A percentile compares a stretch with the other conserved stretches of the same genome.
Evolutionary conservation across 2,113 vertebrate genomes (phyloP).

Genomic region (Silurus asotus): DNA sequence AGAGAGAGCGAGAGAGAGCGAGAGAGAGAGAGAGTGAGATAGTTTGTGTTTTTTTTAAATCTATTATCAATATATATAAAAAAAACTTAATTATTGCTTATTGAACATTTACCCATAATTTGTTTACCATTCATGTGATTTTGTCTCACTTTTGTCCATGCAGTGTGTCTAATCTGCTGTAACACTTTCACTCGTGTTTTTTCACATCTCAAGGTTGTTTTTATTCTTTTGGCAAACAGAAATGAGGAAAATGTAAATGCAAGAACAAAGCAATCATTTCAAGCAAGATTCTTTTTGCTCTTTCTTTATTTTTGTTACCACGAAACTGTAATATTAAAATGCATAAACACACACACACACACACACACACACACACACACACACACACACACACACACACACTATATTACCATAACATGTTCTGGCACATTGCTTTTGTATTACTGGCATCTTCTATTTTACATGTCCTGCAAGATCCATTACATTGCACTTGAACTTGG

Average conservation of each 20-base stretch:
- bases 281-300: slow-evolving; percentile 15
- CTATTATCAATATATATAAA: background rate
- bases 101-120: slow-evolving; percentile 9
- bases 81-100: background rate
- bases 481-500: background rate
- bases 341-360: background rate
- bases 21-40: no score
- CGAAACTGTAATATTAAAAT: slow-evolving; percentile 42
- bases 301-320: background rate
- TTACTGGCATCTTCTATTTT: slow-evolving; percentile 33
- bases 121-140: background rate
- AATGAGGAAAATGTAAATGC: slow-evolving; percentile 44
- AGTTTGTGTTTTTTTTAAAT: background rate
- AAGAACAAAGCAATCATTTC: slow-evolving; percentile 39
- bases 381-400: slow-evolving; percentile 21
- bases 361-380: background rate
- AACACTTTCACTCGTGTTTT: slow-evolving; percentile 19
- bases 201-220: background rate
- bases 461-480: slow-evolving; percentile 38
- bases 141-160: slow-evolving; percentile 8
- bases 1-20: no score
- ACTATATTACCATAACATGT: slow-evolving; percentile 26
- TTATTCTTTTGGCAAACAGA: slow-evolving; percentile 38
- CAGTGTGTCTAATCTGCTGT: slow-evolving; percentile 14
- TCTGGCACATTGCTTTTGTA: slow-evolving; percentile 36